Base-by-base conservation (phyloP, 2,888 invertebrate genomes). In the Phalera bucephala region DNA sequence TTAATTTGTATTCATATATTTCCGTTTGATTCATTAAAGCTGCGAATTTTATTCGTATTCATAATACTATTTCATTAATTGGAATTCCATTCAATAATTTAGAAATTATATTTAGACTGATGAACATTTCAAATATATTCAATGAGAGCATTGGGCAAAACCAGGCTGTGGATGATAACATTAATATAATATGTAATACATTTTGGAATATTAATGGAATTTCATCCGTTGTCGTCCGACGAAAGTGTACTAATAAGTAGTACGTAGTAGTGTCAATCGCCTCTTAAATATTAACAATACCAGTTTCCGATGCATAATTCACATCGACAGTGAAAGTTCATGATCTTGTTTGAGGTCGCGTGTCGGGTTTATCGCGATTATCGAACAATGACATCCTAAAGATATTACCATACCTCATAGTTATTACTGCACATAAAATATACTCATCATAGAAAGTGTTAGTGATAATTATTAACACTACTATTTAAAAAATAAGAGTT, bases 251-350 rank as follows among this genome's bases (percentile, higher is more conserved):
- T 36, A 40, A 29, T 31, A 25, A 40, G 23, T 14, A 25, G 25
- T 9, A 14, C 4, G 9, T 26, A 47, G 52, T 32, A 48, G 42
- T 33, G 32, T 20, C 25, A 43, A 37, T 49, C 50, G 13, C 31
- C 12, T 37, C 35, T 40, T 14, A 14, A 30, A 35, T 46, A 35
- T 41, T 31, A 55, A 53, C 51, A 51, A 51, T 45, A 49, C 52
- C 42, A 41, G 60, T 57, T 64, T 58, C 57, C 56, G 50, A 46
- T 52, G 48, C 58, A 55, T 60, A 57, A 53, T 60, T 57, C 53
- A 54, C 53, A 52, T 49, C 52, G 60, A 72, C 52, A 73, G 81
- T 76, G 79, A 81, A 81, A 80, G 80, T 80, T 66, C 63, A 65
- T 66, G 44, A 56, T 53, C 40, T 55, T 46, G 33, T 43, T 52